Conservation (phyloP, 2,888 invertebrate genomes). For the Frankliniella fusca region DNA sequence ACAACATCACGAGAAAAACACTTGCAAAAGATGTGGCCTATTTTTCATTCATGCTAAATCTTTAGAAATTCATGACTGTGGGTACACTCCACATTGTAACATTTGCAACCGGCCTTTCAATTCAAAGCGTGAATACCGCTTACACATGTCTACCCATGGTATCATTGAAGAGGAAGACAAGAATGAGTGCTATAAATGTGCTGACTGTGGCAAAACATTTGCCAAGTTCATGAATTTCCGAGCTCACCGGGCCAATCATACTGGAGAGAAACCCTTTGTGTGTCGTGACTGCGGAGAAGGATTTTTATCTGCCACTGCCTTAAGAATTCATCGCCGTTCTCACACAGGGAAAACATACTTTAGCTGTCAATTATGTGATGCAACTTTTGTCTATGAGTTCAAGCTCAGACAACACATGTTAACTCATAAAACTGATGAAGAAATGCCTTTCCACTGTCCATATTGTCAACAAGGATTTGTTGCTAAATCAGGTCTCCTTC, state of each 20-base stretch:
- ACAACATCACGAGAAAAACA: conserved; percentile 1
- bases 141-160: background rate
- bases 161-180: conserved; percentile 7
- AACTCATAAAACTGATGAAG: conserved; percentile 4
- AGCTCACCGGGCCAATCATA: background rate
- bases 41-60: conserved; percentile 16
- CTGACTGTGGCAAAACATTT: conserved; percentile 17
- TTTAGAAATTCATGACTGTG: conserved; percentile 2
- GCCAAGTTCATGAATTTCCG: conserved; percentile 12
- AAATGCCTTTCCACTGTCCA: conserved; percentile 10
- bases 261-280: conserved; percentile 12
- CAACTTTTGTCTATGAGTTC: background rate
- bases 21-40: background rate
- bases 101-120: conserved; percentile 1
- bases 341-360: conserved; percentile 8
- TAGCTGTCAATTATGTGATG: conserved; percentile 1
- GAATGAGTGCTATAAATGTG: background rate
- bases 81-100: background rate
- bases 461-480: conserved; percentile 15
- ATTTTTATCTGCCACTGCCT: conserved; percentile 11
- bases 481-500: background rate
- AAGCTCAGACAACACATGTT: background rate
- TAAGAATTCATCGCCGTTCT: background rate
- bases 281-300: conserved; percentile 5
- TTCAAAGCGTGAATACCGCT: conserved; percentile 2